These are phyloP conservation scores for Penelope pileata DNA, from an alignment of 2,113 vertebrate genomes.

Conservation along the genomic window DNA sequence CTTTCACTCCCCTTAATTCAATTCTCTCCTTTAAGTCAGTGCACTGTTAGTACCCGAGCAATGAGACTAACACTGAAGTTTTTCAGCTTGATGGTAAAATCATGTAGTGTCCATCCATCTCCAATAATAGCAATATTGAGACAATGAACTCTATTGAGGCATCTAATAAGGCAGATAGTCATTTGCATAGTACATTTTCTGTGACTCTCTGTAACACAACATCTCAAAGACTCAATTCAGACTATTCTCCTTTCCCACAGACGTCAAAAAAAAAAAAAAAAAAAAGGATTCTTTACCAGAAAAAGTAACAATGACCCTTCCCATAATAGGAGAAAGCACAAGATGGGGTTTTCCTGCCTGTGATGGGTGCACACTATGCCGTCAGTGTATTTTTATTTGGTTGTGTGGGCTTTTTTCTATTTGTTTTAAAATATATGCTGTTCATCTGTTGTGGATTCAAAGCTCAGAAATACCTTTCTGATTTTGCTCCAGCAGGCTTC, in stretches of 20 bases:
- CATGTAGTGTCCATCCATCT: slow-evolving; percentile 77
- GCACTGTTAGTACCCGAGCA: slow-evolving; percentile 69
- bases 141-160: slow-evolving; percentile 80
- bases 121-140: slow-evolving; percentile 81
- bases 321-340: slow-evolving; percentile 44
- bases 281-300: slow-evolving; percentile 70
- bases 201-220: slow-evolving; percentile 76
- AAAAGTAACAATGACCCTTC: slow-evolving; percentile 71
- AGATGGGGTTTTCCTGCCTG: slow-evolving; percentile 38
- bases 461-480: background rate
- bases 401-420: background rate
- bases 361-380: background rate
- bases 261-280: slow-evolving; percentile 26
- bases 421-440: background rate
- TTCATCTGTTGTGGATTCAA: background rate
- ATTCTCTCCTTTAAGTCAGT: slow-evolving; percentile 75
- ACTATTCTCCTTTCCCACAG: slow-evolving; percentile 79
- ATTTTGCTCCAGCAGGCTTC: background rate
- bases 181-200: slow-evolving; percentile 82
- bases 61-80: slow-evolving; percentile 75
- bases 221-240: slow-evolving; percentile 83
- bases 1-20: slow-evolving; percentile 64
- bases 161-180: slow-evolving; percentile 77
- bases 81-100: slow-evolving; percentile 80
- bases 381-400: background rate